These are phyloP conservation scores for Spheniscus humboldti DNA, from an alignment of 2,797 vertebrate species.

Conservation along the genomic window DNA sequence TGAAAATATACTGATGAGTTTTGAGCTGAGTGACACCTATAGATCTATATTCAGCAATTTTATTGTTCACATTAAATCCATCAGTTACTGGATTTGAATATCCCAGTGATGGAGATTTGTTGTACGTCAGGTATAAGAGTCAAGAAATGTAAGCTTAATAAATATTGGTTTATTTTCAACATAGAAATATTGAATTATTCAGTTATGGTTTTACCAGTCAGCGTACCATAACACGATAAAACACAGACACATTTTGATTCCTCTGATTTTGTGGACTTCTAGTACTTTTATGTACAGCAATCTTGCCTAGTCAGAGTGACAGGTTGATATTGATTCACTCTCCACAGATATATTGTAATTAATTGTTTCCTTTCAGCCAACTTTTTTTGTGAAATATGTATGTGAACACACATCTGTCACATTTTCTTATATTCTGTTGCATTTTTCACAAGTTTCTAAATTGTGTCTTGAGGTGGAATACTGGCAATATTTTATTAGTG, in stretches of 20 bases:
- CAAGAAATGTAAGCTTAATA: background rate
- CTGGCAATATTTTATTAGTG: background rate
- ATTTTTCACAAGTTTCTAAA: background rate
- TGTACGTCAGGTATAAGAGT: background rate
- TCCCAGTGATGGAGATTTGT: background rate
- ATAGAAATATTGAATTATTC: background rate
- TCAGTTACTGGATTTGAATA: background rate
- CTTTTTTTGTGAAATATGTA: background rate
- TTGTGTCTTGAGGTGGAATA: background rate
- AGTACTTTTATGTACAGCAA: background rate
- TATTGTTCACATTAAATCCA: background rate
- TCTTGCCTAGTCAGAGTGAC: background rate
- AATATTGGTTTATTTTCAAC: background rate
- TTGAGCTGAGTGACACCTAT: background rate
- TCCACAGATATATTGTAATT: background rate
- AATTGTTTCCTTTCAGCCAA: background rate
- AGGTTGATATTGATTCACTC: background rate
- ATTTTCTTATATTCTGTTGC: background rate
- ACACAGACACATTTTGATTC: background rate
- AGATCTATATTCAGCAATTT: background rate
- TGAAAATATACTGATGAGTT: background rate
- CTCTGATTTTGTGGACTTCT: background rate
- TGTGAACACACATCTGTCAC: background rate
- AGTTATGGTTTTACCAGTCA: background rate
- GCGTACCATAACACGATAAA: background rate